Evolutionary conservation across 2,797 vertebrate genomes (phyloP).

Genomic region (Austrolebias charrua): DNA sequence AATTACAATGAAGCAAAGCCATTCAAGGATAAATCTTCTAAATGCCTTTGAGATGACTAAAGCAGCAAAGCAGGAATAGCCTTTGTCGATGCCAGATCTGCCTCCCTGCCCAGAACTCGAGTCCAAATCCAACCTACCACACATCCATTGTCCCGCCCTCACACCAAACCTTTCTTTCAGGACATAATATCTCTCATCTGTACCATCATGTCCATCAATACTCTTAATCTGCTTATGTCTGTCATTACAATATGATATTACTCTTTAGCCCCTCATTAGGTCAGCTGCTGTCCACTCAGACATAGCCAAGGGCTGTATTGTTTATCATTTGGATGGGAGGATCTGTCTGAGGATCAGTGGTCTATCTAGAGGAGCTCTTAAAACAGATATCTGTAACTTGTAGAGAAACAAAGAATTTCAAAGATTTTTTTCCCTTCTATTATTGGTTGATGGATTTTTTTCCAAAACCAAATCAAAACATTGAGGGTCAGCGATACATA

Average conservation of each 20-base stretch:
- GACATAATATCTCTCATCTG: conserved; percentile 50
- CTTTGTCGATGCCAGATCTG: conserved; percentile 12
- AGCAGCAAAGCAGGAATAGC: conserved; percentile 17
- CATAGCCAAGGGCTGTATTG: conserved; percentile 57
- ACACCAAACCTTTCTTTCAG: conserved; percentile 9
- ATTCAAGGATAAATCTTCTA: conserved; percentile 20
- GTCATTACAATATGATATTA: conserved; percentile 68
- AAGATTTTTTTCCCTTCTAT: background rate
- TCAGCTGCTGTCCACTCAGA: conserved; percentile 33
- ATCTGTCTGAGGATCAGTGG: conserved; percentile 38
- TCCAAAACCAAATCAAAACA: background rate
- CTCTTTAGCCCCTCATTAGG: conserved; percentile 40
- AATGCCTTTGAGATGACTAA: conserved; percentile 29
- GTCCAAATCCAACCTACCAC: conserved; percentile 28
- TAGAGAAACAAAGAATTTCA: background rate
- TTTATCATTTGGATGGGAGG: conserved; percentile 39
- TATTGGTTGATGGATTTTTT: background rate
- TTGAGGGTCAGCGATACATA: background rate
- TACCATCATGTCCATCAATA: conserved; percentile 63
- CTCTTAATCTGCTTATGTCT: conserved; percentile 66
- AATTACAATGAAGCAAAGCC: conserved; percentile 33
- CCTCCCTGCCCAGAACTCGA: background rate
- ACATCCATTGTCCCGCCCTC: conserved; percentile 9
- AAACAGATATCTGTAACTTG: background rate
- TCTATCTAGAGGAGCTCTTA: conserved; percentile 11